Evolutionary conservation across 2,797 vertebrate genomes (phyloP), one percentile per base, ranked within the genome.

Genomic region (Dallia pectoralis): DNA sequence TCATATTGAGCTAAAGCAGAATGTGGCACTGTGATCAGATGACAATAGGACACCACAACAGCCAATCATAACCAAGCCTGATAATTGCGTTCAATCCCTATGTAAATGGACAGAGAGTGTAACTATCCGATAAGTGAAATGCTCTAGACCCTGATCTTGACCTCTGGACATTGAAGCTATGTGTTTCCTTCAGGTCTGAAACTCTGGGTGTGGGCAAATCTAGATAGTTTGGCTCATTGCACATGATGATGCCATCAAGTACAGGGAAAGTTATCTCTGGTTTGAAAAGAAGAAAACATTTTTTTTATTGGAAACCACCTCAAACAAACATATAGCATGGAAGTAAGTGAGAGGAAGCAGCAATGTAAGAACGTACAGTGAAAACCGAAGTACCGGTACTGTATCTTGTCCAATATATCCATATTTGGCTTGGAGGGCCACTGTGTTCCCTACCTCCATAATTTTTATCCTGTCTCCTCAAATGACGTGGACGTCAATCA

Each of bases 361-460:
- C 22, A 48, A 53, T 73, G 65, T 67, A 59, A 72, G 64, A 36
- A 49, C 61, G 48, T 4, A 59, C 44, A 74, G 62, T 62, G n/a
- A 67, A 59, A 51, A 77, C 73, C 74, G 32, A 78, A 81, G 67
- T 77, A 71, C 22, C 1, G 16, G 67, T 71, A 79, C 84, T 76
- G 67, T 71, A 79, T 84, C 77, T 74, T 85, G 79, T 79, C 69
- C 53, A 71, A 36, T 59, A 64, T 62, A 59, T 18, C 44, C 67
- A 62, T 88, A 15, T 92, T 92, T 91, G 85, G 72, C 77, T 91
- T 92, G 89, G 87, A 91, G 63, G 77, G 67, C 85, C 77, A 4
- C 14, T 53, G 61, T 40, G 80, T 86, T 81, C 82, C 73, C 53
- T 11, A 59, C 25, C 53, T 59, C 53, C 73, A n/a, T 19, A 53